phyloP scores from a whole-genome alignment of 2,888 invertebrate genomes.

The Lobophora halterata region DNA sequence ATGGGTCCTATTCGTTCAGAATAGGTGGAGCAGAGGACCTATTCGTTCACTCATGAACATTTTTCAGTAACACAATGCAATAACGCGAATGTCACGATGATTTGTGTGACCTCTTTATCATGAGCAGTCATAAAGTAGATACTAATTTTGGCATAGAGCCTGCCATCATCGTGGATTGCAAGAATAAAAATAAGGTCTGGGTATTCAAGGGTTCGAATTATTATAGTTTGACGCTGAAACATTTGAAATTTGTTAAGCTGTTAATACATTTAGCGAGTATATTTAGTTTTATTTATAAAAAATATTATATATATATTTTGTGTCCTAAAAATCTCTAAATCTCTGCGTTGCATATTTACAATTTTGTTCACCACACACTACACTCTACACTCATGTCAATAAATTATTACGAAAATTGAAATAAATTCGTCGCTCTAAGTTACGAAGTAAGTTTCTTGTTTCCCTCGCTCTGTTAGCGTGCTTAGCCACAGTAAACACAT shows the following conservation, averaged over 20 bases:
- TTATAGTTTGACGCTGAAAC: neutral
- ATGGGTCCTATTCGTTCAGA: conserved; percentile 39
- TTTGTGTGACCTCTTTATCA: conserved; percentile 45
- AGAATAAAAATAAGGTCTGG: too few species aligned
- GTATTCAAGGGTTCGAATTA: neutral
- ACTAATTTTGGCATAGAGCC: conserved; percentile 22
- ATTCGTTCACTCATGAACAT: conserved; percentile 39
- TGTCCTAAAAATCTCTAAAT: too few species aligned
- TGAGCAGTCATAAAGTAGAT: conserved; percentile 10
- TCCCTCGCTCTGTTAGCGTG: conserved; percentile 50
- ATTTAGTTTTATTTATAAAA: too few species aligned
- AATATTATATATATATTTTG: too few species aligned
- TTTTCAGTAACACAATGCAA: conserved; percentile 58
- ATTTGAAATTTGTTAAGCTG: too few species aligned
- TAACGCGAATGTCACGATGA: conserved; percentile 64
- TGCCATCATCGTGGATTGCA: neutral
- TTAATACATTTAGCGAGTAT: too few species aligned
- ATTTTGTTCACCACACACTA: too few species aligned
- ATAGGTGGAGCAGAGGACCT: conserved; percentile 38
- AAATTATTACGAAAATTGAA: neutral
- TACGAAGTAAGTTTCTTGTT: conserved; percentile 16
- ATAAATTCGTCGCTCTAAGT: conserved; percentile 6
- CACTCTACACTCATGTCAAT: too few species aligned
- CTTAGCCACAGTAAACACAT: conserved; percentile 58
- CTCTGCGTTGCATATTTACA: too few species aligned